These are phyloP conservation scores for Buathra laborator DNA, from an alignment of 2,888 invertebrate genomes.

Conservation along the genomic window DNA sequence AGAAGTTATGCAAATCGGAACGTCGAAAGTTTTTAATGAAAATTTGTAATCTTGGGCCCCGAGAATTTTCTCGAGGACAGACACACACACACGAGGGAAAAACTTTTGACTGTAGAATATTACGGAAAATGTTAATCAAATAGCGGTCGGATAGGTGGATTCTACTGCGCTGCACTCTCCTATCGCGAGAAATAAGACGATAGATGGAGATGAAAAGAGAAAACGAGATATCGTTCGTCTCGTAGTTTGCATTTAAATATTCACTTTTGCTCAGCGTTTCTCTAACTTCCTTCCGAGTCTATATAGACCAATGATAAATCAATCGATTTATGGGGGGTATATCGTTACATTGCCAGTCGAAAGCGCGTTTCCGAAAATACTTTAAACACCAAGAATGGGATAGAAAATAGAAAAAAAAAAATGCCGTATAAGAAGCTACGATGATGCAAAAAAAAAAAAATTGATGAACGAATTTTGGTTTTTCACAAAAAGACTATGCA, in stretches of 20 bases:
- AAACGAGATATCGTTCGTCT: constrained; percentile 31
- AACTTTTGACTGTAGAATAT: constrained; percentile 71
- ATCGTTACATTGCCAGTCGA: no score
- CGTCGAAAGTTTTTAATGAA: constrained; percentile 82
- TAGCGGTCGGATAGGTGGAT: constrained; percentile 58
- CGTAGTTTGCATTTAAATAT: constrained; percentile 77
- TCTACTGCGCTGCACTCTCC: constrained; percentile 19
- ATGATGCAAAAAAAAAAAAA: no score
- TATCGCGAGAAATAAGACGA: background rate
- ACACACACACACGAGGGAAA: constrained; percentile 31
- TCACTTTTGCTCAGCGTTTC: constrained; percentile 45
- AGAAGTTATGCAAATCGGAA: constrained; percentile 79
- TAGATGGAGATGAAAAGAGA: background rate
- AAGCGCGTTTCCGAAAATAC: no score
- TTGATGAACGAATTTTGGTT: no score
- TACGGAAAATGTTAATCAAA: constrained; percentile 82
- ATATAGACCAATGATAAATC: background rate
- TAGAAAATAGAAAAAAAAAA: no score
- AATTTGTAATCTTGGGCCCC: constrained; percentile 80
- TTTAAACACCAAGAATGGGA: no score
- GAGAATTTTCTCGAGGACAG: constrained; percentile 74
- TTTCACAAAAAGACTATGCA: no score
- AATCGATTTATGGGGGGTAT: background rate
- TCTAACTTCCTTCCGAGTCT: constrained; percentile 32
- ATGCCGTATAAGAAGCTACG: no score